phyloP scores from a whole-genome alignment of 1,140 invertebrate genomes.

The Dinoponera quadriceps region DNA sequence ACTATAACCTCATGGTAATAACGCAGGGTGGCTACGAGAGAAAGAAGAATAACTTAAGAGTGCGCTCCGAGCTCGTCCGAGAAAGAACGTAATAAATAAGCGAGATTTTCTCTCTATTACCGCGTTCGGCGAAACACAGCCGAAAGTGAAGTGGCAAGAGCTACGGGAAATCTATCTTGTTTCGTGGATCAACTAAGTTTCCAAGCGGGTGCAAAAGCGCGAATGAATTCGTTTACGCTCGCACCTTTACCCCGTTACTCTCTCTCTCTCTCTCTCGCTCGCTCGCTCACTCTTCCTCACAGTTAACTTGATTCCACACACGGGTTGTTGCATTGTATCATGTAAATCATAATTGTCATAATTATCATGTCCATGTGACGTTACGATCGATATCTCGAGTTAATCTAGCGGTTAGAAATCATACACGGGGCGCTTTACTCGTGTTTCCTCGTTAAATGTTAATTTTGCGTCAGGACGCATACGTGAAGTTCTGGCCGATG shows the following conservation, averaged over 20 bases:
- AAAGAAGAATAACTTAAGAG: conserved; percentile 45
- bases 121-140: conserved; percentile 32
- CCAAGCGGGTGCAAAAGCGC: conserved; percentile 51
- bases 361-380: conserved; percentile 55
- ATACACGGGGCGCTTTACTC: conserved; percentile 62
- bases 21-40: conserved; percentile 67
- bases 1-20: conserved; percentile 69
- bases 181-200: conserved; percentile 52
- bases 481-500: conserved; percentile 67
- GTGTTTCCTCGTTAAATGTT: conserved; percentile 52
- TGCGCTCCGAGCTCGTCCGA: conserved; percentile 3
- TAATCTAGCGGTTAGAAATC: conserved; percentile 73
- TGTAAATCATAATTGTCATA: conserved; percentile 69
- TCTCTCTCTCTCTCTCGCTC: conserved; percentile 39
- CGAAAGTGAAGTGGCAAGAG: conserved; percentile 47
- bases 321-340: conserved; percentile 62
- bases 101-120: conserved; percentile 50
- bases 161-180: conserved; percentile 33
- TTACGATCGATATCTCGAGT: conserved; percentile 64
- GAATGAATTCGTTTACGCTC: conserved; percentile 17
- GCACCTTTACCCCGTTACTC: neutral
- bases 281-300: conserved; percentile 49
- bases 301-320: conserved; percentile 73
- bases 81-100: conserved; percentile 66
- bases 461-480: conserved; percentile 70